Conservation (phyloP, 53 echinoderm and acorn worm genomes). For the Temnopleurus reevesii region DNA sequence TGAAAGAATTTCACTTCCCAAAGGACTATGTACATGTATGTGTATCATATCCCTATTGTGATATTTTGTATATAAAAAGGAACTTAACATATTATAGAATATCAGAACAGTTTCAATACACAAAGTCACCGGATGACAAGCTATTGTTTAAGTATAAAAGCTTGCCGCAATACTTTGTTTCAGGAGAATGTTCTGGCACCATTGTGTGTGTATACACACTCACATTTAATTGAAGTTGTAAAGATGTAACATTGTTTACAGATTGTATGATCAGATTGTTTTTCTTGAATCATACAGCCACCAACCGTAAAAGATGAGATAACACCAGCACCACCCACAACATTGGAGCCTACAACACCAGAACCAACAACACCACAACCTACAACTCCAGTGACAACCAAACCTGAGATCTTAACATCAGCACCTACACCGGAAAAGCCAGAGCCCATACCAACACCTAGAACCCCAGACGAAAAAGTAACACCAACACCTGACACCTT, state of each 20-base stretch:
- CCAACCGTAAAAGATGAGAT: constrained; percentile 1
- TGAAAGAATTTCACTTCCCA: too few relatives aligned
- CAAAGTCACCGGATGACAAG: too few relatives aligned
- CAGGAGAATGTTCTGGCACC: not conserved
- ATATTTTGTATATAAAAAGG: too few relatives aligned
- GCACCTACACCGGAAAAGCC: constrained; percentile 20
- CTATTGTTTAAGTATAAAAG: not conserved
- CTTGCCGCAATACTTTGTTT: not conserved
- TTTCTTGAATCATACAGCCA: not conserved
- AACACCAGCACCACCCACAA: not conserved
- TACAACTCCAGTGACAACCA: not conserved
- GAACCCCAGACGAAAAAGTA: constrained; percentile 4
- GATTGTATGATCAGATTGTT: not conserved
- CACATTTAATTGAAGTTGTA: not conserved
- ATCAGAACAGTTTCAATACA: too few relatives aligned
- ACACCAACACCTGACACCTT: not conserved
- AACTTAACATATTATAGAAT: too few relatives aligned
- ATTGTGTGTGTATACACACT: not conserved
- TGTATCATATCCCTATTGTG: too few relatives aligned
- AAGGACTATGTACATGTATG: too few relatives aligned
- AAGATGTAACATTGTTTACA: not conserved
- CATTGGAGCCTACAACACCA: constrained; percentile 1
- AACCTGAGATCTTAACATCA: constrained; percentile 1
- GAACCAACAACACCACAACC: not conserved
- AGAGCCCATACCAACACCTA: constrained; percentile 24